Evolutionary conservation across 2,888 invertebrate genomes (phyloP).

Genomic region (Osmoderma eremita): DNA sequence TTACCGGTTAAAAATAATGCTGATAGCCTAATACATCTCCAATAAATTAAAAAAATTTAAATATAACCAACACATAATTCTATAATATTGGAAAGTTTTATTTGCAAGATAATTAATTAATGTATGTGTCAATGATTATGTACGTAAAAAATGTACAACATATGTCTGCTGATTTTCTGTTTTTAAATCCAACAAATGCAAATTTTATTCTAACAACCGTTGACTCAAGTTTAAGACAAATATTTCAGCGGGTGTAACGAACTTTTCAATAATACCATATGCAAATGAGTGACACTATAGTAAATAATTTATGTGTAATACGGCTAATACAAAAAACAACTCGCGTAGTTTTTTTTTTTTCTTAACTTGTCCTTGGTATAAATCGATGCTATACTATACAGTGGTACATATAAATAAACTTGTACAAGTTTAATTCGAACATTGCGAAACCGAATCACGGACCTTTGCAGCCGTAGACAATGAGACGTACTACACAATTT

Average conservation of each 20-base stretch:
- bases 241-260: conserved; percentile 31
- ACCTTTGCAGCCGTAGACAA: conserved; percentile 6
- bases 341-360: conserved; percentile 28
- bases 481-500: conserved; percentile 12
- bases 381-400: conserved; percentile 18
- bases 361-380: conserved; percentile 24
- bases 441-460: conserved; percentile 5
- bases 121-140: no score
- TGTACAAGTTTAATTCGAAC: conserved; percentile 20
- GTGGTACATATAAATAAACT: background rate
- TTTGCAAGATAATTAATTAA: no score
- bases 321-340: conserved; percentile 32
- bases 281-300: conserved; percentile 23
- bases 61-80: no score
- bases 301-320: conserved; percentile 35
- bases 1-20: no score
- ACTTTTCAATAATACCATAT: conserved; percentile 33
- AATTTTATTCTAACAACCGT: background rate
- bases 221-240: conserved; percentile 13
- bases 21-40: no score
- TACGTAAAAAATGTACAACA: no score
- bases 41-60: no score
- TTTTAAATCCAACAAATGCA: background rate
- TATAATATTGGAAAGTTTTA: no score
- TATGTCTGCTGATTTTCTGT: no score